phyloP scores from a whole-genome alignment of 2,113 vertebrate species.

The Salminus brasiliensis region DNA sequence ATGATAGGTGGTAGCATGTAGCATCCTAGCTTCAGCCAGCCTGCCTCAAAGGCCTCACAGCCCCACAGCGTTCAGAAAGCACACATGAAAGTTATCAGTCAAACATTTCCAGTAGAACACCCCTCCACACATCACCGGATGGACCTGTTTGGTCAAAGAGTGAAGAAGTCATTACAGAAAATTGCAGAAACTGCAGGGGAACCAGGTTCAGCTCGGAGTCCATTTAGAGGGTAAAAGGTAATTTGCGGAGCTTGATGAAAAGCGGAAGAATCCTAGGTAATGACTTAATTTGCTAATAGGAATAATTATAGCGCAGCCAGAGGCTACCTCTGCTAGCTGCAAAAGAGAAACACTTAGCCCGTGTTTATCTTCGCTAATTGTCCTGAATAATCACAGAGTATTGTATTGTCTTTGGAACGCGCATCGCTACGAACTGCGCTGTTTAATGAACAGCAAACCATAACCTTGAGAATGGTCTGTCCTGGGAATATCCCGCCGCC shows the following conservation, averaged over 20 bases:
- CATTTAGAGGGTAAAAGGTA: slow-evolving; percentile 71
- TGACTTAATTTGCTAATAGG: slow-evolving; percentile 85
- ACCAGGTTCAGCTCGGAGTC: slow-evolving; percentile 65
- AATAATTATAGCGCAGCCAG: slow-evolving; percentile 84
- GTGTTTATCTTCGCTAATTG: slow-evolving; percentile 85
- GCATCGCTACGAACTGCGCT: slow-evolving; percentile 40
- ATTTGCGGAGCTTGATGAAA: slow-evolving; percentile 80
- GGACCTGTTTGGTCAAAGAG: not conserved
- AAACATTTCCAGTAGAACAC: slow-evolving; percentile 5
- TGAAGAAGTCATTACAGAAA: slow-evolving; percentile 32
- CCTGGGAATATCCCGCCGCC: not conserved
- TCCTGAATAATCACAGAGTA: slow-evolving; percentile 77
- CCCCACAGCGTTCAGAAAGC: slow-evolving; percentile 6
- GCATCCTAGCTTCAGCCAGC: no score
- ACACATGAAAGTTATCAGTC: slow-evolving; percentile 36
- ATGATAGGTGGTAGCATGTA: no score
- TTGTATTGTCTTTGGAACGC: slow-evolving; percentile 66
- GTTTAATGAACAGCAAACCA: slow-evolving; percentile 45
- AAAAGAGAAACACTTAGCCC: slow-evolving; percentile 81
- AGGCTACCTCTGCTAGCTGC: slow-evolving; percentile 78
- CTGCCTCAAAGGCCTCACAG: not conserved
- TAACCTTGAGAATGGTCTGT: slow-evolving; percentile 49
- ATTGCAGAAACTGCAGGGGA: slow-evolving; percentile 43
- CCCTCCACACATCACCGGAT: slow-evolving; percentile 6
- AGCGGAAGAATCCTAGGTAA: slow-evolving; percentile 78